phyloP scores from a whole-genome alignment of 2,888 invertebrate genomes.

The Pediacus dermestoides region DNA sequence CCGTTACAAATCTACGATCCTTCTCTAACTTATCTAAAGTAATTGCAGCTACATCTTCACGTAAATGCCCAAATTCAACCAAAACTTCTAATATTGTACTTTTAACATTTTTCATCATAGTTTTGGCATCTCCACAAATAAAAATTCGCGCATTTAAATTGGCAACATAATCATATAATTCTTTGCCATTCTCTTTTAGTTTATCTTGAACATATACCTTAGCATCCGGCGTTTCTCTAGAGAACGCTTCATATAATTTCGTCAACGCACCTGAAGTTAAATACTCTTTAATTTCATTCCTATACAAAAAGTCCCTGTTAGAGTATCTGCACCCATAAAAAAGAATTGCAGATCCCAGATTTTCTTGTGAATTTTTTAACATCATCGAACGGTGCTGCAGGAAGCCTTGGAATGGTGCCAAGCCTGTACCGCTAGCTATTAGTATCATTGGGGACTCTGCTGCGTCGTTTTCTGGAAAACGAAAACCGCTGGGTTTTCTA shows the following conservation, averaged over 20 bases:
- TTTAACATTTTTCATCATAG: conserved; percentile 68
- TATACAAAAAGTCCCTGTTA: conserved; percentile 64
- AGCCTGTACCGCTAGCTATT: conserved; percentile 78
- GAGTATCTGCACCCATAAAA: conserved; percentile 71
- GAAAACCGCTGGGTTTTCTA: conserved; percentile 61
- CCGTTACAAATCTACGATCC: too few relatives aligned
- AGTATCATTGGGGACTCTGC: conserved; percentile 60
- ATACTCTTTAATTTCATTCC: conserved; percentile 57
- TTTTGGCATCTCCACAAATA: conserved; percentile 74
- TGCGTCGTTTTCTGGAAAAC: conserved; percentile 56
- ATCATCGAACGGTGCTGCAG: conserved; percentile 59
- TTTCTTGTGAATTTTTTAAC: conserved; percentile 27
- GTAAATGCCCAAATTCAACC: too few relatives aligned
- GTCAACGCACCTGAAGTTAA: conserved; percentile 53
- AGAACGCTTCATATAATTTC: conserved; percentile 63
- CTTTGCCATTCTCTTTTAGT: conserved; percentile 52
- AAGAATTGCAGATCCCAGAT: conserved; percentile 9
- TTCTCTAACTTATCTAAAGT: too few relatives aligned
- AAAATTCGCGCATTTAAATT: conserved; percentile 58
- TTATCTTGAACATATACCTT: conserved; percentile 67
- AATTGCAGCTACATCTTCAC: too few relatives aligned
- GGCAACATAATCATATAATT: conserved; percentile 55
- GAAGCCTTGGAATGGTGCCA: conserved; percentile 77
- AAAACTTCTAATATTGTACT: too few relatives aligned
- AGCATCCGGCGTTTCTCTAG: conserved; percentile 55